Base-by-base conservation (phyloP, 2,113 vertebrate genomes). In the Laticauda laticaudata region DNA sequence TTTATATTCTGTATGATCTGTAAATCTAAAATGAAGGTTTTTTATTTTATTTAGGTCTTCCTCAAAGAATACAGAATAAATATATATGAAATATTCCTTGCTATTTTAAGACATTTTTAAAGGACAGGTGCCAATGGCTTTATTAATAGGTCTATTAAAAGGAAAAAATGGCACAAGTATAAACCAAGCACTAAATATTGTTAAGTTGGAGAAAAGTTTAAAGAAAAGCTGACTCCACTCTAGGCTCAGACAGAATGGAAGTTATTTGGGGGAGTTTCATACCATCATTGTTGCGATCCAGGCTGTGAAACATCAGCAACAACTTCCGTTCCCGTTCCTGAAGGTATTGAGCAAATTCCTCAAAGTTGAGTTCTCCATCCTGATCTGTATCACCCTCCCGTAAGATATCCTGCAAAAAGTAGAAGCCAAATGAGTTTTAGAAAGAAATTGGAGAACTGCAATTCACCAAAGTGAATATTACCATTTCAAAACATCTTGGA, bases 201-300 rank as follows among this genome's bases (percentile, higher is more conserved):
- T 43, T 85, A 15, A 75, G 48, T 24, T 87, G 95, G 86, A 92
- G 54, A 86, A 86, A 87, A 53, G 11, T 18, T 24, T 96, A 95
- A 92, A 29, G 12, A 94, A 96, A 92, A 69, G 7, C 39, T 81
- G 10, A 57, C 95, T 93, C 12, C 9, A n/a, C 20, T 55, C 5
- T 48, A 54, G 48, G 23, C 15, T 89, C 51, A 29, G 53, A 20
- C 3, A 48, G 29, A 87, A 29, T 20, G 39, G 9, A 96, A 18
- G 43, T 15, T 5, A 20, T 87, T 29, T 4, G 39, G 11, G 39
- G 56, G 45, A 43, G 2, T 11, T 54, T 43, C 88, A 86, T 90
- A 99, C 98, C 99, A 0, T 99, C 98, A 57, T 98, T 97, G 96
- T 99, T 99, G 90, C 94, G 97, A 97, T 99, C 99, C 87, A 99